Percentiles rank a stretch among this genome's conserved stretches.
These are phyloP conservation scores for Astyanax mexicanus DNA, from an alignment of 2,797 vertebrate genomes.

Conservation along the genomic window DNA sequence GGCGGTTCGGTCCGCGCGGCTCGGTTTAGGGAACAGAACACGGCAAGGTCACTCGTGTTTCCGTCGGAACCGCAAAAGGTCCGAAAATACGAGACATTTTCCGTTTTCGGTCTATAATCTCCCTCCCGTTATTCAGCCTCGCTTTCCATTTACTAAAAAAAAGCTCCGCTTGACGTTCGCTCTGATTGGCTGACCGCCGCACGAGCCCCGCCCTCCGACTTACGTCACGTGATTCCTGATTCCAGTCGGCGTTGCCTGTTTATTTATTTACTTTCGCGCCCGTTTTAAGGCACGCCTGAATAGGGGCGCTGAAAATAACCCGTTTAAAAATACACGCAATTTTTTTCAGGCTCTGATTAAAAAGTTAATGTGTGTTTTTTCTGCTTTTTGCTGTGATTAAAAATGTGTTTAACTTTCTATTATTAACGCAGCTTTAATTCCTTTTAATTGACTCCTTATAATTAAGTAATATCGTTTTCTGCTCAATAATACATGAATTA, in stretches of 20 bases:
- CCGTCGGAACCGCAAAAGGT: not conserved
- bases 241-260: not conserved
- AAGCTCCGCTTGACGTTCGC: slow-evolving; percentile 72
- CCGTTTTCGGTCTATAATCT: slow-evolving; percentile 58
- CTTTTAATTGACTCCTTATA: too few species aligned
- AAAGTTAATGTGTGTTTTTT: too few species aligned
- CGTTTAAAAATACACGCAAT: too few species aligned
- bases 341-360: too few species aligned
- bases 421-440: too few species aligned
- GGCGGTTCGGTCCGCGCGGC: slow-evolving; percentile 40
- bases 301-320: too few species aligned
- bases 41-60: not conserved
- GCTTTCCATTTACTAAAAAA: slow-evolving; percentile 58
- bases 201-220: slow-evolving; percentile 73
- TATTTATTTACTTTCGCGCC: not conserved
- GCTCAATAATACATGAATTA: too few species aligned
- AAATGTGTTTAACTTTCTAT: too few species aligned
- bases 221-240: slow-evolving; percentile 72
- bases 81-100: slow-evolving; percentile 70
- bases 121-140: slow-evolving; percentile 82
- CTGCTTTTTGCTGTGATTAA: too few species aligned
- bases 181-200: slow-evolving; percentile 77
- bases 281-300: not conserved
- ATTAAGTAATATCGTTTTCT: too few species aligned
- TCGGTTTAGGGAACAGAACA: slow-evolving; percentile 63